Percentiles rank a stretch among this genome's conserved stretches.
Conservation (phyloP, 2,113 vertebrate genomes). For the Centropus bengalensis region DNA sequence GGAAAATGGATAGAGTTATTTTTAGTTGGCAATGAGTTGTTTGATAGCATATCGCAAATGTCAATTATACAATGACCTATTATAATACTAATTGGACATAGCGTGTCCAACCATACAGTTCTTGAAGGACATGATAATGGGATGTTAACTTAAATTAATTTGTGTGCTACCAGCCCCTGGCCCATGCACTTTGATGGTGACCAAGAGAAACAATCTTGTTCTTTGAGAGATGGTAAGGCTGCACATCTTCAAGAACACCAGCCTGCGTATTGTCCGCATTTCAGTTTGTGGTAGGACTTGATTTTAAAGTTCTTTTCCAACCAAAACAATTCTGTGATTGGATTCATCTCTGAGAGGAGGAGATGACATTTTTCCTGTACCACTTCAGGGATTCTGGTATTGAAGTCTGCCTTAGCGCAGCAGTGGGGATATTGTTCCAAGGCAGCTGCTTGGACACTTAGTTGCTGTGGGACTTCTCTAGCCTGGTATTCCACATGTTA, state of each 20-base stretch:
- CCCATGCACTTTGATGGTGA: background rate
- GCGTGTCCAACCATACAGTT: background rate
- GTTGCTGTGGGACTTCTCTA: conserved; percentile 6
- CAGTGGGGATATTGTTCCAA: background rate
- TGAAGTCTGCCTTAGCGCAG: background rate
- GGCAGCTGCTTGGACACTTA: background rate
- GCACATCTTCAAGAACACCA: background rate
- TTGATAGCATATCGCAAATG: background rate
- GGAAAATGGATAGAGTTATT: background rate
- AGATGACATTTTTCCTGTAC: background rate
- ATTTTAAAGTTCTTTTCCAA: too few species aligned
- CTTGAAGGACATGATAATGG: background rate
- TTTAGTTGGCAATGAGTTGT: background rate
- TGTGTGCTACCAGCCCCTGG: background rate
- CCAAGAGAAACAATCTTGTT: background rate
- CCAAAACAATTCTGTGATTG: background rate
- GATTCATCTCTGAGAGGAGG: background rate
- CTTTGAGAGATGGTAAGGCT: background rate
- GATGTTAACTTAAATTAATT: background rate
- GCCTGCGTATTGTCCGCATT: background rate
- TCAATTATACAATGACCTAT: background rate
- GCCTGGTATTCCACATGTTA: background rate
- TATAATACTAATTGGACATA: background rate
- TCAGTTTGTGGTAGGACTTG: too few species aligned
- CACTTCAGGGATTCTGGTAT: background rate